phyloP scores from a whole-genome alignment of 2,888 invertebrate species.

The Conistra vaccinii region DNA sequence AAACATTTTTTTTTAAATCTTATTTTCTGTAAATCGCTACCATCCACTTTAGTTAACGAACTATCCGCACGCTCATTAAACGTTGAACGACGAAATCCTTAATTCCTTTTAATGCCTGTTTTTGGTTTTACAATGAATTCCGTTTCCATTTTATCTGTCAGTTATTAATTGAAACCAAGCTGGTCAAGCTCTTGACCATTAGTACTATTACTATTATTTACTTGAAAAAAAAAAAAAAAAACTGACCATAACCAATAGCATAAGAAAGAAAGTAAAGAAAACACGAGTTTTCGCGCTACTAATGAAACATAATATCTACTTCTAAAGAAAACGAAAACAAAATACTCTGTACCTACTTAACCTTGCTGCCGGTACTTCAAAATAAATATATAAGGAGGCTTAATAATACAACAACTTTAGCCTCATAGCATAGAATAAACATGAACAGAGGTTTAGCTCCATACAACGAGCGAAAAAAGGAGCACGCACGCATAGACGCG shows the following conservation, averaged over 20 bases:
- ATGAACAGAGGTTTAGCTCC: constrained; percentile 13
- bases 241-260: too few relatives aligned
- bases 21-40: constrained; percentile 12
- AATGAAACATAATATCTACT: constrained; percentile 15
- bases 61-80: constrained; percentile 32
- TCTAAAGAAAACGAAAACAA: constrained; percentile 17
- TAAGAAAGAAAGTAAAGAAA: background rate
- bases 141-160: background rate
- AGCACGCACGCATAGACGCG: background rate
- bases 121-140: constrained; percentile 15
- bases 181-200: background rate
- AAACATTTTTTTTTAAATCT: too few relatives aligned
- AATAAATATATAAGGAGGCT: constrained; percentile 63
- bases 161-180: background rate
- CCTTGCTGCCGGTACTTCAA: constrained; percentile 17
- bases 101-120: background rate
- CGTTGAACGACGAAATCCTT: constrained; percentile 21
- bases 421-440: constrained; percentile 9
- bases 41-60: constrained; percentile 3
- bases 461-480: background rate
- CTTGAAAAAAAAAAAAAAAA: too few relatives aligned
- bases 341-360: constrained; percentile 12
- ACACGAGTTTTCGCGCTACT: background rate
- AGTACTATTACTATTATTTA: too few relatives aligned
- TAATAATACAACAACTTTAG: constrained; percentile 63